These are phyloP conservation scores for Nesidiocoris tenuis DNA, from an alignment of 2,888 invertebrate species.

Conservation along the genomic window DNA sequence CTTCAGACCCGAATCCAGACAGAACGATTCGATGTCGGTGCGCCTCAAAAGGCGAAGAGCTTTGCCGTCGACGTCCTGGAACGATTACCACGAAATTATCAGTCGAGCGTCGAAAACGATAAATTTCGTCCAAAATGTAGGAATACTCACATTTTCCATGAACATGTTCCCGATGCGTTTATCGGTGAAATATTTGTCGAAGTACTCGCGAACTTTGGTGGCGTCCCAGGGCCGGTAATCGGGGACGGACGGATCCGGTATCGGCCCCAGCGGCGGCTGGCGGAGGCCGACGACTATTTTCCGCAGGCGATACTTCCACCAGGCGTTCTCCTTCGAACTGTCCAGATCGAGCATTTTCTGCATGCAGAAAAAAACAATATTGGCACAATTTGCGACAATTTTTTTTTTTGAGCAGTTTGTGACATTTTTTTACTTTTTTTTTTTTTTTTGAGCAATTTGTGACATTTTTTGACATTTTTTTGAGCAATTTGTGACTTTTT, in stretches of 20 bases:
- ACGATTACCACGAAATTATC: no score
- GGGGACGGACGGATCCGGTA: constrained; percentile 21
- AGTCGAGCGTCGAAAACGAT: no score
- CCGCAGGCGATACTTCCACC: constrained; percentile 23
- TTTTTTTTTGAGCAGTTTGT: no score
- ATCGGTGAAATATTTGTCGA: constrained; percentile 30
- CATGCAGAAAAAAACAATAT: no score
- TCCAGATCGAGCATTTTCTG: not conserved
- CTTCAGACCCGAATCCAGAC: constrained; percentile 7
- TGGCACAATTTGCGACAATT: no score
- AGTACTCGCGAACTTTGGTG: constrained; percentile 11
- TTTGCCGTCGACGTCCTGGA: constrained; percentile 38
- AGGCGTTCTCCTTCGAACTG: not conserved
- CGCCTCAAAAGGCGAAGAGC: constrained; percentile 19
- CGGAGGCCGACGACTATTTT: constrained; percentile 5
- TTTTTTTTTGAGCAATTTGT: no score
- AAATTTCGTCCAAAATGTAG: no score
- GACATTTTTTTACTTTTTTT: no score
- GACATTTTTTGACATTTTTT: no score
- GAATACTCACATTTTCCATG: constrained; percentile 12
- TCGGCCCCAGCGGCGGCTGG: constrained; percentile 18
- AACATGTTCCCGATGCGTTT: constrained; percentile 13
- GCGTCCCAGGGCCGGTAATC: constrained; percentile 5
- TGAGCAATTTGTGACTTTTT: no score
- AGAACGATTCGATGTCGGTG: constrained; percentile 13